Evolutionary conservation across 1,140 invertebrate genomes (phyloP).

Genomic region (Drosophila punjabiensis): DNA sequence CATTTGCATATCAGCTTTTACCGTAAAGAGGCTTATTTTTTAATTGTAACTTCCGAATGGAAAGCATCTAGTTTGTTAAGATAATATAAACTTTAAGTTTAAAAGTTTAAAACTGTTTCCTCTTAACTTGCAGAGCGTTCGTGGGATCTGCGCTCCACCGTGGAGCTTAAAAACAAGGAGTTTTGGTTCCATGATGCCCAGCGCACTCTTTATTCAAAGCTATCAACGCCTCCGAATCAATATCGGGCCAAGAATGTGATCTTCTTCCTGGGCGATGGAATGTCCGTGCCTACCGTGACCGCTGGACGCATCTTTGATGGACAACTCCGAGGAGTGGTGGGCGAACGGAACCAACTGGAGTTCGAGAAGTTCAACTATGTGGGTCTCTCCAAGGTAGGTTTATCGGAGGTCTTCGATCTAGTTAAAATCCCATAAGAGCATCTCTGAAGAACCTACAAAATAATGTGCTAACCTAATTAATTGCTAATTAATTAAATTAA

Average conservation of each 20-base stretch:
- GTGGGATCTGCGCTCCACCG: no score
- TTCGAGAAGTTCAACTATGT: constrained; percentile 92
- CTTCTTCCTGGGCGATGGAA: constrained; percentile 93
- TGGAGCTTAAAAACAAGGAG: no score
- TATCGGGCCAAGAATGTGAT: no score
- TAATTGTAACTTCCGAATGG: no score
- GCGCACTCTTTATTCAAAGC: no score
- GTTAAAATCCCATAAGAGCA: not conserved
- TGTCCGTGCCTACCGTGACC: constrained; percentile 91
- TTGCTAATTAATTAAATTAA: constrained; percentile 69
- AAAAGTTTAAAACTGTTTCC: constrained; percentile 91
- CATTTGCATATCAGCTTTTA: no score
- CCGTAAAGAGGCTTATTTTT: no score
- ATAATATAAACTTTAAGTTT: not conserved
- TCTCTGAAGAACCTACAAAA: not conserved
- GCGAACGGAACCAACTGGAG: constrained; percentile 89
- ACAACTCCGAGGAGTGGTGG: constrained; percentile 87
- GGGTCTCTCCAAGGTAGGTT: constrained; percentile 90
- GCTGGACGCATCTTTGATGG: constrained; percentile 90
- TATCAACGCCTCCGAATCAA: no score
- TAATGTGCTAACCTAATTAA: constrained; percentile 5
- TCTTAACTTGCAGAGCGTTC: no score
- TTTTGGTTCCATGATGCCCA: no score
- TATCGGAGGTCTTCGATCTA: not conserved
- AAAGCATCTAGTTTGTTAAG: not conserved